Conservation (phyloP, 2,797 vertebrate genomes). For the Helicolenus hilgendorfi region DNA sequence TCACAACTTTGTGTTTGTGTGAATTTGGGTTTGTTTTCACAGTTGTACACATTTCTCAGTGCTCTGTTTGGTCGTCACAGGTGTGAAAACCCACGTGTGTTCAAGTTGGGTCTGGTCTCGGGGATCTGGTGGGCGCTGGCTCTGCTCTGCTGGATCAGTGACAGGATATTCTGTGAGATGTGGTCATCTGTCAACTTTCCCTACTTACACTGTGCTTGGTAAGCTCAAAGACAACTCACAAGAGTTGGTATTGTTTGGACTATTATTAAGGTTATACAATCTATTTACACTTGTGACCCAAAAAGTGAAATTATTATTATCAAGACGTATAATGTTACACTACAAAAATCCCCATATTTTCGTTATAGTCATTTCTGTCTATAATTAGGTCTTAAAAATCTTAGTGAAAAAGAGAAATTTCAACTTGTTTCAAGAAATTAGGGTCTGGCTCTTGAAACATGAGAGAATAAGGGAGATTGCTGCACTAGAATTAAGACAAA, state of each 20-base stretch:
- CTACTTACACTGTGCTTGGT: constrained; percentile 98
- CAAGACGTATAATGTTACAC: neutral
- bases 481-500: neutral
- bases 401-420: neutral
- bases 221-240: constrained; percentile 71
- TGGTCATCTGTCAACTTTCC: constrained; percentile 98
- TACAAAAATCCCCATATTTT: neutral
- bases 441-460: neutral
- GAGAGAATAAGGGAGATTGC: neutral
- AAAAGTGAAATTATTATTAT: neutral
- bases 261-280: neutral
- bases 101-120: constrained; percentile 94
- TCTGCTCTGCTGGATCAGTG: constrained; percentile 98
- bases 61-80: constrained; percentile 78
- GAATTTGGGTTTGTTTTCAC: neutral
- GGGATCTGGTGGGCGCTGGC: constrained; percentile 96
- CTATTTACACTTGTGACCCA: neutral
- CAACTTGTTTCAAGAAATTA: neutral
- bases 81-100: constrained; percentile 97
- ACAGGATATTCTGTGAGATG: constrained; percentile 97
- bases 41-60: neutral
- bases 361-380: neutral
- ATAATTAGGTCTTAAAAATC: neutral
- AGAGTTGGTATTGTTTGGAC: neutral
- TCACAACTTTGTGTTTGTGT: neutral